Evolutionary conservation across 1,140 invertebrate genomes (phyloP), one percentile per base, ranked within the genome.

Genomic region (Sycobia sp.): DNA sequence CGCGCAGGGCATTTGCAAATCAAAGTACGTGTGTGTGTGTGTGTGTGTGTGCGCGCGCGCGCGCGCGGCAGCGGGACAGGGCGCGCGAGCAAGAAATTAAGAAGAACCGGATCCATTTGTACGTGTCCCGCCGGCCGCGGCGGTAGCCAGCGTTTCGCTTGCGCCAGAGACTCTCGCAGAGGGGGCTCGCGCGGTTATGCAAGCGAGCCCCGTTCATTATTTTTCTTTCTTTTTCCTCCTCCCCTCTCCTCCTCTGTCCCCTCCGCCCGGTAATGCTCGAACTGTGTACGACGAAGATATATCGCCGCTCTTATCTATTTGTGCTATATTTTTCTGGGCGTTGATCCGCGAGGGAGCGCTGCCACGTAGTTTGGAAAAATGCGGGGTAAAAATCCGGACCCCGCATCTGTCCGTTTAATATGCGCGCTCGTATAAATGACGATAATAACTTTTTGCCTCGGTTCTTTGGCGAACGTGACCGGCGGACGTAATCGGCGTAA

Each of bases 91-190:
- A 38, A 38, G 59, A 62, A 62, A 62, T 62, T 62, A 62, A 62
- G 59, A 62, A 54, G 59, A 62, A 62, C 59, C 59, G 59, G 59
- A 62, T 62, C 59, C 32, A 46, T 61, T 53, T 44, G 49, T 51
- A 61, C 49, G 49, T 49, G 58, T 51, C 49, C 49, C 14, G 29
- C n/a, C n/a, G n/a, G n/a, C n/a, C n/a, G 44, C 23, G 41, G n/a
- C 32, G 27, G 54, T 36, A 43, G 54, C 41, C 0, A 27, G 36
- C 29, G 51, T 34, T n/a, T n/a, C 41, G 16, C 27, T 43, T 56
- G 44, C 43, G 53, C 53, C n/a, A 18, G 23, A 27, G n/a, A n/a
- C n/a, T n/a, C 36, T 54, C 51, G 27, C 41, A 54, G 53, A 43
- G 44, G 16, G n/a, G 16, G 41, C 29, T 47, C 29, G 44, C n/a